phyloP scores from a whole-genome alignment of 2,113 vertebrate genomes.

The Neomonachus schauinslandi region DNA sequence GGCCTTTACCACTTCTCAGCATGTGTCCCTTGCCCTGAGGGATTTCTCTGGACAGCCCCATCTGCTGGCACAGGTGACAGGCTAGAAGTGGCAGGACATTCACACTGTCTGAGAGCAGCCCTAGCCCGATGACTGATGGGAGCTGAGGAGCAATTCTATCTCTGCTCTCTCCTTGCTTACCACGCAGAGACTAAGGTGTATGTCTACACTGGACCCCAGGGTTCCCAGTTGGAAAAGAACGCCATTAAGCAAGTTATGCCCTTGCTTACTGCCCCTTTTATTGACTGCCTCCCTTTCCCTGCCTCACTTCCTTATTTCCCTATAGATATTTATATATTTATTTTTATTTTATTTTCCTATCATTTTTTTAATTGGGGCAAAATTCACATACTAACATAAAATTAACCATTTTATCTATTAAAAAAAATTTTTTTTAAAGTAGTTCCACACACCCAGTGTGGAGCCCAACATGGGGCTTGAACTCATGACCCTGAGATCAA shows the following conservation, averaged over 20 bases:
- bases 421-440: not conserved
- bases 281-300: not conserved
- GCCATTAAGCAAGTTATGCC: not conserved
- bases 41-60: not conserved
- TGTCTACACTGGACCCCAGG: not conserved
- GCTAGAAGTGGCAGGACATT: not conserved
- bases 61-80: not conserved
- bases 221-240: not conserved
- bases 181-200: not conserved
- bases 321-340: not conserved
- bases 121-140: not conserved
- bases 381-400: not conserved
- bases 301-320: not conserved
- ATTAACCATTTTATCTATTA: not conserved
- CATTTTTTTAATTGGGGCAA: not conserved
- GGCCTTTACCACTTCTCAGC: not conserved
- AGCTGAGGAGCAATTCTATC: too few relatives aligned
- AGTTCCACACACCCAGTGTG: not conserved
- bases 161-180: not conserved
- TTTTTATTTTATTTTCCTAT: not conserved
- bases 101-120: not conserved
- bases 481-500: not conserved
- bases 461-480: not conserved
- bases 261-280: not conserved
- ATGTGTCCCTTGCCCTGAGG: not conserved